These are phyloP conservation scores for Odontomyia ornata DNA, from an alignment of 2,888 invertebrate genomes.

Conservation along the genomic window DNA sequence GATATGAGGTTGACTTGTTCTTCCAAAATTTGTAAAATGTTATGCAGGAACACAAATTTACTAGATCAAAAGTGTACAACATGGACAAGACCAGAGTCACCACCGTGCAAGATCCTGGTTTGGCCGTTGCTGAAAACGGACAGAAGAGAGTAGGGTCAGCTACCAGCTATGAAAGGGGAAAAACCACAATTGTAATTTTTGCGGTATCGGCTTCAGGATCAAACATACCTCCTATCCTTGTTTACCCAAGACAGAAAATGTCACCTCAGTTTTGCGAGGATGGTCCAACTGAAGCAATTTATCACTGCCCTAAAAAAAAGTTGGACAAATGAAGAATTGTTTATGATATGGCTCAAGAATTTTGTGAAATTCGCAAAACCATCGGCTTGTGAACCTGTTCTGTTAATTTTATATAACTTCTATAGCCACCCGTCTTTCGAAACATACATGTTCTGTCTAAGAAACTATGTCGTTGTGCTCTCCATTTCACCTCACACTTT, in stretches of 20 bases:
- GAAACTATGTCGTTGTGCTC: too few relatives aligned
- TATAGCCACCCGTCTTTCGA: too few relatives aligned
- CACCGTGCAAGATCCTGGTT: conserved; percentile 54
- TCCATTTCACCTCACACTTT: too few relatives aligned
- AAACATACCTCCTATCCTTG: background rate
- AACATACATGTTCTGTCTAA: too few relatives aligned
- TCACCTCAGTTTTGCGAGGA: background rate
- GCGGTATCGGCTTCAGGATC: too few relatives aligned
- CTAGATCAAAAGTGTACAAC: conserved; percentile 52
- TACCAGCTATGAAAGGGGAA: conserved; percentile 58
- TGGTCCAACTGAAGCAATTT: background rate
- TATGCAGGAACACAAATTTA: conserved; percentile 52
- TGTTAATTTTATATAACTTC: too few relatives aligned
- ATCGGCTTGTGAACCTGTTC: too few relatives aligned
- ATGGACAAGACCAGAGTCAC: conserved; percentile 54
- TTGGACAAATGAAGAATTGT: too few relatives aligned
- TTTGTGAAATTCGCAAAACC: too few relatives aligned
- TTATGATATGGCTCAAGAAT: too few relatives aligned
- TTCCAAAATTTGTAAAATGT: conserved; percentile 54
- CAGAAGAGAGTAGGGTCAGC: conserved; percentile 57
- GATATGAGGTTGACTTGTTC: conserved; percentile 51
- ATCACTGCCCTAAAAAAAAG: background rate
- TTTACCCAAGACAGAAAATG: too few relatives aligned
- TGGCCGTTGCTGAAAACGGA: conserved; percentile 53
- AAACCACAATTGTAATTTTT: too few relatives aligned